Conservation (phyloP, 1,140 invertebrate species). For the Stenopsyche tienmushanensis region DNA sequence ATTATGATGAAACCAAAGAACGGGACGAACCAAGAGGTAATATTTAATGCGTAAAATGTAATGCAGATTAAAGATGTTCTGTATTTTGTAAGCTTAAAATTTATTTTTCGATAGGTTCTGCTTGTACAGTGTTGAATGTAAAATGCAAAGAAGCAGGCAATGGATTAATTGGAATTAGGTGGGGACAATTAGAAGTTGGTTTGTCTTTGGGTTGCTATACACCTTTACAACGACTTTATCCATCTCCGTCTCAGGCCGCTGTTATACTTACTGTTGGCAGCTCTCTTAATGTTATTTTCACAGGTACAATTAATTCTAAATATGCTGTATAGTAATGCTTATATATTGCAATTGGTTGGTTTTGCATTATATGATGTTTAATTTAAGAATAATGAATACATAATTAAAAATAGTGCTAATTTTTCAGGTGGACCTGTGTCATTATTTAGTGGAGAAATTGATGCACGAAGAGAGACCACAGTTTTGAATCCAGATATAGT, state of each 20-base stretch:
- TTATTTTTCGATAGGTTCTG: conserved; percentile 18
- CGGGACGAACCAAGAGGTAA: neutral
- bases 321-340: conserved; percentile 5
- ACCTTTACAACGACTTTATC: conserved; percentile 26
- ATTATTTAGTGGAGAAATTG: conserved; percentile 8
- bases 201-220: conserved; percentile 31
- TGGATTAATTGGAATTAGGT: conserved; percentile 17
- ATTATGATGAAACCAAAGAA: neutral
- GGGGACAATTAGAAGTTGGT: conserved; percentile 15
- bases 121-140: conserved; percentile 31
- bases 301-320: conserved; percentile 17
- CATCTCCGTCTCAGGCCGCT: neutral
- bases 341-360: neutral
- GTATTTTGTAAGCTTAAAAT: neutral
- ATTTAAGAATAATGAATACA: neutral
- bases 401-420: neutral
- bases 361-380: neutral
- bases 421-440: conserved; percentile 30
- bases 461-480: conserved; percentile 2
- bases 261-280: conserved; percentile 34
- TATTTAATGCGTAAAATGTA: neutral
- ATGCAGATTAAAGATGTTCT: neutral
- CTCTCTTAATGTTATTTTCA: conserved; percentile 32
- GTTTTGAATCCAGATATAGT: conserved; percentile 16
- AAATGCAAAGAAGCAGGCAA: conserved; percentile 24